Base-by-base conservation (phyloP, 2,797 vertebrate genomes). In the Ctenopoma kingsleyae region DNA sequence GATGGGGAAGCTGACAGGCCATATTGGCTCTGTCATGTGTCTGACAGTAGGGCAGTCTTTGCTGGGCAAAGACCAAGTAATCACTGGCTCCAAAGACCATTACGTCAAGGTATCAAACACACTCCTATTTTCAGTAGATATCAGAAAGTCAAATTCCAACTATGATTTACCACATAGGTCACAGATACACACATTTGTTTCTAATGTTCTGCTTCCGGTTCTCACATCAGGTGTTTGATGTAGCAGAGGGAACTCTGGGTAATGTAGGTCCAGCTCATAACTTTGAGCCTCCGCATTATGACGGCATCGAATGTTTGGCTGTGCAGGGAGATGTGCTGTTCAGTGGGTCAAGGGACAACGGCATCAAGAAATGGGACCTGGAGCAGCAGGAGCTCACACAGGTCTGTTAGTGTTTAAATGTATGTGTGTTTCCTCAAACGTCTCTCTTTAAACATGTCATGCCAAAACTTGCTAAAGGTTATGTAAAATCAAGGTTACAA, bases 51-150 rank as follows among this genome's bases (percentile, higher is more conserved):
- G 95, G 76, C 96, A 95, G 87, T 97, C 96, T 0, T 70, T 94
- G 2, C 95, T 90, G 78, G 96, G 95, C 72, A 97, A 96, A 6
- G 97, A 99, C 90, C 94, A 98, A 87, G 97, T 99, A 66, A 96
- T 99, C 86, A 99, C 98, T 0, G 98, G 98, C 71, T 99, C 98
- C 74, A 99, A 99, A 86, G 98, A 99, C 86, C 98, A 99, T 88
- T 99, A 99, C 0, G 95, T 99, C 71, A 99, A 98, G 97, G 98
- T 99, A 78, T 2, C 19, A 44, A 19, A 25, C 27, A 56, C 20
- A 44, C n/a, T 49, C 11, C 13, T 16, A n/a, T 6, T 25, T 20
- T 8, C 11, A 25, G 8, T 23, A 8, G 8, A 10, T 13, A 47
- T 52, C 16, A 30, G 19, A 43, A 16, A 20, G 16, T 23, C 23